phyloP scores from a whole-genome alignment of 1,140 invertebrate genomes.

The Cataglyphis hispanica region DNA sequence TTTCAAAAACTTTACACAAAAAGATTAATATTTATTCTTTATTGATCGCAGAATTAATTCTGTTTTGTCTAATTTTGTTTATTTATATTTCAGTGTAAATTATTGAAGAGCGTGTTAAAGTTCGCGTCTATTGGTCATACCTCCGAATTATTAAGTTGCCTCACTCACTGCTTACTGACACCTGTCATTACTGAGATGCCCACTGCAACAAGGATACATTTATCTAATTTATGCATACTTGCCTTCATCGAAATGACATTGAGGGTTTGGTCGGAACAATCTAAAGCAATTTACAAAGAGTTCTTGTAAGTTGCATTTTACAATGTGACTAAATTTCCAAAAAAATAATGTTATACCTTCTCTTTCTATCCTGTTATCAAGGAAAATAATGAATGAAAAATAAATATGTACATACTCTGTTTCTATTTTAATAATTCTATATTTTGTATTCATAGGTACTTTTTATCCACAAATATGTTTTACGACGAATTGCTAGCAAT shows the following conservation, averaged over 20 bases:
- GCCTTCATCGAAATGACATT: slow-evolving; percentile 89
- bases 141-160: slow-evolving; percentile 89
- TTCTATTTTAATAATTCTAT: neutral
- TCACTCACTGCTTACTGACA: slow-evolving; percentile 87
- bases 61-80: neutral
- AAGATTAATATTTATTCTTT: neutral
- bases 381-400: too few relatives aligned
- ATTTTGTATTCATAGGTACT: slow-evolving; percentile 86
- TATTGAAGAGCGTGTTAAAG: slow-evolving; percentile 91
- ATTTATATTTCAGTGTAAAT: slow-evolving; percentile 86
- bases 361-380: too few relatives aligned
- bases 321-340: neutral
- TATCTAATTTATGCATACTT: slow-evolving; percentile 90
- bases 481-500: slow-evolving; percentile 91
- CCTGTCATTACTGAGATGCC: slow-evolving; percentile 88
- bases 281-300: slow-evolving; percentile 85
- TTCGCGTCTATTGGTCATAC: slow-evolving; percentile 91
- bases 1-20: neutral
- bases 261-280: slow-evolving; percentile 81
- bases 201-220: slow-evolving; percentile 88
- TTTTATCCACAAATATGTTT: slow-evolving; percentile 89
- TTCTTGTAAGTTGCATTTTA: slow-evolving; percentile 85
- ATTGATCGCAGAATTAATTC: neutral
- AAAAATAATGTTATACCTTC: neutral
- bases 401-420: neutral